Evolutionary conservation across 1,140 invertebrate species (phyloP).

Genomic region (Cephus cinctus): DNA sequence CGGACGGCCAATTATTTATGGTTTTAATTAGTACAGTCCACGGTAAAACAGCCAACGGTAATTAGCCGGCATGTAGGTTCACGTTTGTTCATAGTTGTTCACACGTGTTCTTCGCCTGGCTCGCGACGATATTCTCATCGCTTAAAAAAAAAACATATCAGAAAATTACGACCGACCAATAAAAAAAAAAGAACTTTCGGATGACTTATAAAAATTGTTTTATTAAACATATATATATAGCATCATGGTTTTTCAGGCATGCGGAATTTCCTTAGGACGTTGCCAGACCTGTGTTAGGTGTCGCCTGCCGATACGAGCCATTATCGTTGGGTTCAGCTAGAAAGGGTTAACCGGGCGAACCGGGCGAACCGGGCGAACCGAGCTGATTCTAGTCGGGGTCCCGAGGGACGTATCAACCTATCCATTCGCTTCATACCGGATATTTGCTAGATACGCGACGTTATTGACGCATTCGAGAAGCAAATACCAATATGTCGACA

Average conservation of each 20-base stretch:
- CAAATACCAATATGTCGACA: conserved; percentile 35
- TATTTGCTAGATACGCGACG: conserved; percentile 37
- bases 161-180: not conserved
- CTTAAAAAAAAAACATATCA: not conserved
- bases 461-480: conserved; percentile 32
- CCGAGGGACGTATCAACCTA: conserved; percentile 18
- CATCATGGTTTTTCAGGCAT: too few species aligned
- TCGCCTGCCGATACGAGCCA: too few species aligned
- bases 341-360: too few species aligned
- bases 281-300: too few species aligned
- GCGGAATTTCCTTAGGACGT: too few species aligned
- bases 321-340: too few species aligned
- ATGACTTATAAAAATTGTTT: not conserved
- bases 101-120: not conserved
- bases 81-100: too few species aligned
- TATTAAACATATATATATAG: too few species aligned
- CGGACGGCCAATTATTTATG: conserved; percentile 29
- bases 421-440: conserved; percentile 26
- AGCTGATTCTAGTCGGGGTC: conserved; percentile 1
- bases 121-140: not conserved
- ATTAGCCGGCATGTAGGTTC: not conserved
- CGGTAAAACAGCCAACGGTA: not conserved
- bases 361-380: conserved; percentile 13
- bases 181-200: not conserved
- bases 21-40: conserved; percentile 30